phyloP scores from a whole-genome alignment of 30 jellyfish, hydroid and myxozoan genomes.

The Aurelia sp. region DNA sequence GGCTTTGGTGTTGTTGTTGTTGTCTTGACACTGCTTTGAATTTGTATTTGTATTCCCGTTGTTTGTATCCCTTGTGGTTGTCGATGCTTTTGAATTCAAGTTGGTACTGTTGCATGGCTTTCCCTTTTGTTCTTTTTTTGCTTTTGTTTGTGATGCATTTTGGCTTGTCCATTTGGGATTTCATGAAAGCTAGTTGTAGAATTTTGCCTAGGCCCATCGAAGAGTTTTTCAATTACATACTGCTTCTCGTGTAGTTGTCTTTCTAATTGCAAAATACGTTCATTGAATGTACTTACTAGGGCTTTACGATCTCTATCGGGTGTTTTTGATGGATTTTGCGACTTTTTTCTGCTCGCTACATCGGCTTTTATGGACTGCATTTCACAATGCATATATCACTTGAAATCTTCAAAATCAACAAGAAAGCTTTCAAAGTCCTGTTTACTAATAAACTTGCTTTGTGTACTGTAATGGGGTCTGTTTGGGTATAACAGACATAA shows the following conservation, averaged over 20 bases:
- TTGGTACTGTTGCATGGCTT: neutral
- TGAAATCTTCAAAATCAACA: too few species aligned
- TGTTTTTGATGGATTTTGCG: constrained; percentile 1
- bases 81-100: too few species aligned
- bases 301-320: constrained; percentile 10
- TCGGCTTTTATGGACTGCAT: too few species aligned
- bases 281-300: neutral
- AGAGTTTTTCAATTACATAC: too few species aligned
- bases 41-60: constrained; percentile 1
- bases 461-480: neutral
- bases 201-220: neutral
- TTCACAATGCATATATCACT: too few species aligned
- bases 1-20: constrained; percentile 2
- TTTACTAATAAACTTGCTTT: neutral
- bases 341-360: neutral
- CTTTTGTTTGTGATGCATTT: neutral
- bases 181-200: neutral
- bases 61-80: neutral
- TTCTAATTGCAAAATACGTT: too few species aligned
- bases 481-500: too few species aligned
- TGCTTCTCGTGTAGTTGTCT: too few species aligned
- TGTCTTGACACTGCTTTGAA: neutral
- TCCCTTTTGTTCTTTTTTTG: neutral
- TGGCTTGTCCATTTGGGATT: constrained; percentile 1
- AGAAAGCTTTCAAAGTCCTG: neutral